Evolutionary conservation across 1,140 invertebrate genomes (phyloP), one percentile per base, ranked within the genome.

Genomic region (Drosophila pachea): DNA sequence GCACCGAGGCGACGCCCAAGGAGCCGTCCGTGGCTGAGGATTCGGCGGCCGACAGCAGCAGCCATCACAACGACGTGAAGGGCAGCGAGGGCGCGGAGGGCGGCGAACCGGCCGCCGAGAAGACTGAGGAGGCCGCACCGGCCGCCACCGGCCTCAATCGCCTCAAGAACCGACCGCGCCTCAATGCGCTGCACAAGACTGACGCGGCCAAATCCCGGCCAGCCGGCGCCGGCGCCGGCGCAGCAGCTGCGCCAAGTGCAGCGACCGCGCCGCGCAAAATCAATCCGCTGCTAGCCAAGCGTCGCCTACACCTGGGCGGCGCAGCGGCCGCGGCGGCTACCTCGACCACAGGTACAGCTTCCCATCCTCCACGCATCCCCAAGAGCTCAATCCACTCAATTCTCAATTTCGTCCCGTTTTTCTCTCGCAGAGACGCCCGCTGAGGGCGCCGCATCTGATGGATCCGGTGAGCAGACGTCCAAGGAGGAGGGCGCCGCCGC

Each of bases 211-310:
- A 88, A 70, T 64, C 86, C 5, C 81, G 54, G 52, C 35, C 72
- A 33, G 63, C 79, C 49, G 74, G 72, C 60, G 78, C 74, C 14
- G 54, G 67, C 54, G 58, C 67, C 33, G 56, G 75, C 12, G 48
- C 59, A 4, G 31, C 56, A 7, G 65, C 66, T 59, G 68, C 72
- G 12, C 29, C 71, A 31, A 47, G 68, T 5, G 35, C 73, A 7
- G 52, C 64, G 8, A 70, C 67, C 31, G 76, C 74, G 49, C 76
- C 81, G 22, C 81, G 89, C 40, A 89, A 89, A 74, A 76, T 88
- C 31, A 89, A 89, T 59, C 87, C 89, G 40, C 65, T 89, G 63
- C 70, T 89, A 43, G 86, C 88, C 58, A 88, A 89, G 70, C 73
- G 87, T 40, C 84, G 87, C 49, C 72, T 89, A 43, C 86, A 78